Evolutionary conservation across 2,797 vertebrate genomes (phyloP), one percentile per base, ranked within the genome.

Genomic region (Centropyge bicolor): DNA sequence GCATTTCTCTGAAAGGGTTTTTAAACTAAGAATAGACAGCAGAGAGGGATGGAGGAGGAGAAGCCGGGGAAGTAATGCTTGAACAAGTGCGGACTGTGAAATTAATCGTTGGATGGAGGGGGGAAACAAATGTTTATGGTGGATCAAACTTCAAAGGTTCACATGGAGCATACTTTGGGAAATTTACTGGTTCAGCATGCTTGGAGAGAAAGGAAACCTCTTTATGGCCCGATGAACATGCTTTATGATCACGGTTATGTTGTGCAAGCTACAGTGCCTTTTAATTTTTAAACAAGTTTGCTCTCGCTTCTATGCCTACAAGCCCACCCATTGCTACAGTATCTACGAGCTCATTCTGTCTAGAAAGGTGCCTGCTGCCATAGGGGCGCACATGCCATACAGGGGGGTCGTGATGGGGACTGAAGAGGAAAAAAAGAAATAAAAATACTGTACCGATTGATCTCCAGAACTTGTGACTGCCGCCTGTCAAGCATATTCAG

Each of bases 401-500:
- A 94, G 90, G 84, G 87, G 90, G 91, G 90, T 95, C 93, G 94
- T 95, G 95, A 96, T 95, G 94, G 94, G 94, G 92, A 91, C 96
- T 95, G 94, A 92, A 89, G 85, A 95, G 93, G 92, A 89, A 91
- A 88, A 92, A 93, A 92, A 93, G 82, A 95, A 95, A 94, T 91
- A 91, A 91, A 92, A 94, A 96, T 96, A 96, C 96, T 96, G 95
- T 96, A 96, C 96, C 95, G 96, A 95, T 93, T 96, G 96, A 95
- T 96, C 96, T 96, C 95, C 95, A 95, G 96, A 95, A 95, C 96
- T 96, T 95, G 95, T 95, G 95, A 96, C 96, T 95, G 96, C 96
- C 95, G 96, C 94, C 96, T 96, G 96, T 96, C 95, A 95, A 95
- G 95, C 95, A 96, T 95, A 96, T 96, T 96, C 95, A 96, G 91